These are phyloP conservation scores for Ophion slaviceki DNA, from an alignment of 2,888 invertebrate genomes.

Conservation along the genomic window DNA sequence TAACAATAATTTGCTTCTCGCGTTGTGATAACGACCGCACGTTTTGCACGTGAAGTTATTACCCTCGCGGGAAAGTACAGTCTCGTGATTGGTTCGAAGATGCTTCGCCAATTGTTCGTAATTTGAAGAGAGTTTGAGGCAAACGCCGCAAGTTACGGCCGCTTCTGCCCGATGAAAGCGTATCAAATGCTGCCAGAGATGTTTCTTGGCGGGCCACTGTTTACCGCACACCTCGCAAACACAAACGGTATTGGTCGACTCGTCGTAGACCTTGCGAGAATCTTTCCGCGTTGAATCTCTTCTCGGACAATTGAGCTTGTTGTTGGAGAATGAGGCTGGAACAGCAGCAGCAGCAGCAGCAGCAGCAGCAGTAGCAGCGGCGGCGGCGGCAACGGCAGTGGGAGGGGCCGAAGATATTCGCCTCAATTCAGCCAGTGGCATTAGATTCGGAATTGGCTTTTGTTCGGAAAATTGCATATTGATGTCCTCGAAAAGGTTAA, in stretches of 20 bases:
- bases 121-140: conserved; percentile 85
- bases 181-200: conserved; percentile 86
- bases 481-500: conserved; percentile 82
- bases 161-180: conserved; percentile 86
- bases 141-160: conserved; percentile 86
- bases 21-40: conserved; percentile 86
- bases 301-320: not conserved
- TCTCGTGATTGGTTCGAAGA: conserved; percentile 84
- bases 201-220: conserved; percentile 86
- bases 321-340: not conserved
- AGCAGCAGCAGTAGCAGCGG: not conserved
- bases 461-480: conserved; percentile 81
- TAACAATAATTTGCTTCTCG: conserved; percentile 85
- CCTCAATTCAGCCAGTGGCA: conserved; percentile 77
- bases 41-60: conserved; percentile 86
- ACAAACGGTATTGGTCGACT: conserved; percentile 82
- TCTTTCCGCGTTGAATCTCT: conserved; percentile 76
- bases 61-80: conserved; percentile 84
- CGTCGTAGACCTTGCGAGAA: conserved; percentile 85
- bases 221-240: conserved; percentile 86
- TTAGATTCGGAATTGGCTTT: conserved; percentile 80
- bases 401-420: conserved; percentile 17
- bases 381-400: conserved; percentile 52
- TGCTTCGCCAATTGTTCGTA: conserved; percentile 85
- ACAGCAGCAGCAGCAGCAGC: too few species aligned